A percentile compares a stretch with the other conserved stretches of the same genome.
Conservation (phyloP, 2,113 vertebrate genomes). For the Boleophthalmus pectinirostris region DNA sequence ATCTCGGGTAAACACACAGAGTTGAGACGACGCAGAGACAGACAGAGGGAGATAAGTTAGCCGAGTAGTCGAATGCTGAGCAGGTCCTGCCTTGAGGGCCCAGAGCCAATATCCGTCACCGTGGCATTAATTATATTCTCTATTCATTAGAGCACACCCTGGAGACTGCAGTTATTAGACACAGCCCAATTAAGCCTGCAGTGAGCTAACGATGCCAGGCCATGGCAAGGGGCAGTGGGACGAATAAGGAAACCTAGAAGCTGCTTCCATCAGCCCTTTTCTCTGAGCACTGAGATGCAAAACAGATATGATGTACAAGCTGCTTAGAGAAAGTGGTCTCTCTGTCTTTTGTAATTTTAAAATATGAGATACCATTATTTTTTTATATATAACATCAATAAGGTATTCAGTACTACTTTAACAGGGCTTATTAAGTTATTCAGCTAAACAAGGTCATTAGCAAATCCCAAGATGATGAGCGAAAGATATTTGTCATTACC, state of each 20-base stretch:
- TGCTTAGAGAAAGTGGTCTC: neutral
- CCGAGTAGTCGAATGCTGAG: slow-evolving; percentile 50
- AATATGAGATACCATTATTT: neutral
- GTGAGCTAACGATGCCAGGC: slow-evolving; percentile 62
- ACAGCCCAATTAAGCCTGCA: slow-evolving; percentile 72
- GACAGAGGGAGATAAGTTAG: slow-evolving; percentile 48
- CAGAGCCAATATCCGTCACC: slow-evolving; percentile 69
- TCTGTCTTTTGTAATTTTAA: neutral
- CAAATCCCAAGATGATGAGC: no score
- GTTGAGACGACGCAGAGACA: slow-evolving; percentile 20
- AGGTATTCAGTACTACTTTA: neutral
- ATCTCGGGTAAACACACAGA: slow-evolving; percentile 16
- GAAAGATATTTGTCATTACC: neutral
- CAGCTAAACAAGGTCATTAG: neutral
- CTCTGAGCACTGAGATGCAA: slow-evolving; percentile 17
- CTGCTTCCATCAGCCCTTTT: slow-evolving; percentile 40
- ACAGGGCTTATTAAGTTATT: neutral
- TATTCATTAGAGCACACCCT: slow-evolving; percentile 70
- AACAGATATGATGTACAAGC: slow-evolving; percentile 42
- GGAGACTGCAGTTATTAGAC: slow-evolving; percentile 69
- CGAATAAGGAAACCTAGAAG: slow-evolving; percentile 43
- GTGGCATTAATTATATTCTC: slow-evolving; percentile 76
- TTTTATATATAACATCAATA: neutral
- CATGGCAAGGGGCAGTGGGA: slow-evolving; percentile 49
- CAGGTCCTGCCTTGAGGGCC: slow-evolving; percentile 53